Conservation (phyloP, 2,888 invertebrate genomes). For the Apodemia hepburni region DNA sequence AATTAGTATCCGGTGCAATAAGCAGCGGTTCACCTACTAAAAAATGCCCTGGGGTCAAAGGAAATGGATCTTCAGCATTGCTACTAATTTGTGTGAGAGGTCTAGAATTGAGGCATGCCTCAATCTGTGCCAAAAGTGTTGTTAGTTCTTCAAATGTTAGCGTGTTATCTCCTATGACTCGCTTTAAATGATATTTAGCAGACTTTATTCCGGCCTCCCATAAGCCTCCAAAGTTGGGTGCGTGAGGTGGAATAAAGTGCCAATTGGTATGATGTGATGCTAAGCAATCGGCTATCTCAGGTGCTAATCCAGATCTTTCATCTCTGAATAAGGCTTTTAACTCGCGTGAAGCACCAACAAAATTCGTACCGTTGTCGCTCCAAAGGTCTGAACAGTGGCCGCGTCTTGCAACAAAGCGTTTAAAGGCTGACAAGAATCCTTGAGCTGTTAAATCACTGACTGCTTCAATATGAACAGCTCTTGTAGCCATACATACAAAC, state of each 20-base stretch:
- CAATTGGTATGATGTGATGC: slow-evolving; percentile 14
- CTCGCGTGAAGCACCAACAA: slow-evolving; percentile 17
- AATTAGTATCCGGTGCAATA: slow-evolving; percentile 23
- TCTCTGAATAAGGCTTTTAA: slow-evolving; percentile 6
- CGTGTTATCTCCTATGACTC: background rate
- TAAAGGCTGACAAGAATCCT: slow-evolving; percentile 28
- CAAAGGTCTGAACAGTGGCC: slow-evolving; percentile 23
- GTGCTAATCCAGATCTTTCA: slow-evolving; percentile 16
- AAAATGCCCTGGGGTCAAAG: slow-evolving; percentile 19
- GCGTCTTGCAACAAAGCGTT: slow-evolving; percentile 22
- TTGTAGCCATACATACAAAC: slow-evolving; percentile 22
- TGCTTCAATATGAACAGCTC: slow-evolving; percentile 28
- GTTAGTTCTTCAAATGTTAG: slow-evolving; percentile 29
- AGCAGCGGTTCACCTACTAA: slow-evolving; percentile 31
- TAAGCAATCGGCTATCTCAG: slow-evolving; percentile 12
- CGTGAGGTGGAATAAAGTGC: slow-evolving; percentile 22
- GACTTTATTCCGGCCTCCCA: slow-evolving; percentile 20
- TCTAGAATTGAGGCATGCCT: slow-evolving; percentile 32
- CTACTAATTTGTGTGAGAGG: slow-evolving; percentile 16
- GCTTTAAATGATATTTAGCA: slow-evolving; percentile 19
- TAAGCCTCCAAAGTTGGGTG: slow-evolving; percentile 18
- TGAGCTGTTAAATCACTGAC: slow-evolving; percentile 33
- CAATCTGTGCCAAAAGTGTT: slow-evolving; percentile 29
- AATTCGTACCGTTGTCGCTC: slow-evolving; percentile 22
- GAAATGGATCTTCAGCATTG: slow-evolving; percentile 24